Evolutionary conservation across 2,797 vertebrate species (phyloP), one percentile per base, ranked within the genome.

Genomic region (Cichlasoma orientale): DNA sequence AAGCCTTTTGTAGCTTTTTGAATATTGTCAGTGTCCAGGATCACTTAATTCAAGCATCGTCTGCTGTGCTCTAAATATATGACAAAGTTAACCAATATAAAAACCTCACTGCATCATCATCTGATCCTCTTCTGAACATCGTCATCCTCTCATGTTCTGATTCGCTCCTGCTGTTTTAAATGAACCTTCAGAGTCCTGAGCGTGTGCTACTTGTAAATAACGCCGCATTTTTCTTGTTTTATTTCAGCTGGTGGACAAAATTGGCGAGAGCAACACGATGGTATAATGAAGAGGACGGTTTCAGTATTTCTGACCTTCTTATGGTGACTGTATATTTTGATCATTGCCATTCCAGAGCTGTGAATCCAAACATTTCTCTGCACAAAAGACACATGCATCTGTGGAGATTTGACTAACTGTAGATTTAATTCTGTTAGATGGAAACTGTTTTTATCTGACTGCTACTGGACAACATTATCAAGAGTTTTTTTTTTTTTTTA

Each of bases 251-350:
- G 97, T 97, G 94, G 98, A 99, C 95, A 97, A 97, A 96, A 96
- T 96, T 82, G 97, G 97, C 56, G 98, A 99, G 93, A 98, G 98
- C 96, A 98, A 97, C 97, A 97, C 94, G 63, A 99, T 99, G 98
- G 98, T 99, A 97, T 99, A 97, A 97, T 95, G 91, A 47, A 7
- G 59, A 75, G 80, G 71, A 82, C 58, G 59, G 50, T 90, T 90
- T 94, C 92, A 74, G 93, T 91, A 88, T 97, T 97, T 96, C 94
- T 89, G 91, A 92, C 90, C 87, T 93, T 83, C 61, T 87, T 77
- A 77, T 69, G 69, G 53, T 87, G 82, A 90, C 74, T 90, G 70
- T 88, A 68, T 82, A 66, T 83, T 84, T 83, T 83, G 86, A 71
- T 71, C 58, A 73, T 82, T 73, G 77, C 84, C 88, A 82, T 76